These are phyloP conservation scores for Ursus arctos DNA, from an alignment of 2,113 vertebrate species.

Conservation along the genomic window DNA sequence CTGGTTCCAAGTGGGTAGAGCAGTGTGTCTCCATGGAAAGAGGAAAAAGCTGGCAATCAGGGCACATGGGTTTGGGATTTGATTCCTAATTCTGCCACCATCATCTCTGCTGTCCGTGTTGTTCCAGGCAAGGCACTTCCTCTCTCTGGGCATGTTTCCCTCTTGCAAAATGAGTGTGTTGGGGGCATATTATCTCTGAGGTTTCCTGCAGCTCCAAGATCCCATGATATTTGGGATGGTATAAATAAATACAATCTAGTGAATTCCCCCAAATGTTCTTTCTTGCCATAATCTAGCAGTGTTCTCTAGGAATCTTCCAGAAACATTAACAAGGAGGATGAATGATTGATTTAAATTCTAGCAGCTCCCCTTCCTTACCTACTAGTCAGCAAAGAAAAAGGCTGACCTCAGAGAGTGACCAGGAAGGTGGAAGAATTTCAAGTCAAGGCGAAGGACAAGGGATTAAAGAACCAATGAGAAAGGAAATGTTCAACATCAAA, in stretches of 20 bases:
- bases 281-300: neutral
- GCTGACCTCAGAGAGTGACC: neutral
- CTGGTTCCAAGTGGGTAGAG: neutral
- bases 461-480: neutral
- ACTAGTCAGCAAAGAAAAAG: neutral
- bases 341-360: neutral
- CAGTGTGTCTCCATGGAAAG: neutral
- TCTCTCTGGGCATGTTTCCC: neutral
- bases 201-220: neutral
- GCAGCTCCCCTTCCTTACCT: neutral
- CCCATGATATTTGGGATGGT: neutral
- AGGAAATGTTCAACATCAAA: neutral
- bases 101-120: neutral
- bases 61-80: neutral
- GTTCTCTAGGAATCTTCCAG: slow-evolving; percentile 1
- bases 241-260: neutral
- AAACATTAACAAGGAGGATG: neutral
- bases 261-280: neutral
- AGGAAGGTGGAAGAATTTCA: neutral
- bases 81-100: neutral
- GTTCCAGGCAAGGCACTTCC: neutral
- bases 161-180: neutral
- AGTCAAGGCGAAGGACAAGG: neutral
- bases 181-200: neutral
- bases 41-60: too few relatives aligned